Evolutionary conservation across 1,140 invertebrate species (phyloP).

Genomic region (Teleogryllus occipitalis): DNA sequence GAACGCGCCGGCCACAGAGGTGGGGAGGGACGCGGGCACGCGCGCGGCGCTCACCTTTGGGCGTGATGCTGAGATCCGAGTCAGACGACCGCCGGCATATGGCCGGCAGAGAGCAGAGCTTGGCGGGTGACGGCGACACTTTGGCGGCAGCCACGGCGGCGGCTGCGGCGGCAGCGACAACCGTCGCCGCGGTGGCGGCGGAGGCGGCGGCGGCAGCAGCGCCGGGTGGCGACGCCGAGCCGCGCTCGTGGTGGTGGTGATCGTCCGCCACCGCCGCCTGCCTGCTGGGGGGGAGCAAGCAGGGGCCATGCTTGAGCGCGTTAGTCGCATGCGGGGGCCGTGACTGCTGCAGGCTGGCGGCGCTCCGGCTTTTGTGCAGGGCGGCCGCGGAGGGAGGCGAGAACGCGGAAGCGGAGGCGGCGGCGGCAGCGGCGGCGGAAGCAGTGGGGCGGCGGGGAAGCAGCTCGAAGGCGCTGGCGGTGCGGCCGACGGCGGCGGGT

Average conservation of each 20-base stretch:
- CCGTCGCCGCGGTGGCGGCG: constrained; percentile 11
- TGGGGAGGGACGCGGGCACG: no score
- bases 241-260: constrained; percentile 17
- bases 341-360: constrained; percentile 7
- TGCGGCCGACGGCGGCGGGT: not conserved
- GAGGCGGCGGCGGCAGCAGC: constrained; percentile 39
- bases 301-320: constrained; percentile 22
- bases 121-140: constrained; percentile 40
- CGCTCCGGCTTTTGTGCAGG: constrained; percentile 21
- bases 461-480: not conserved
- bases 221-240: constrained; percentile 35
- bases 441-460: not conserved
- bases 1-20: no score
- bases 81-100: constrained; percentile 79
- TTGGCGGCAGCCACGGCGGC: constrained; percentile 32
- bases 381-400: not conserved
- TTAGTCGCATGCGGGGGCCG: constrained; percentile 21
- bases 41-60: constrained; percentile 61
- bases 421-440: no score
- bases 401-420: not conserved
- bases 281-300: constrained; percentile 21
- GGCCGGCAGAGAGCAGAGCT: constrained; percentile 41
- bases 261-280: constrained; percentile 12
- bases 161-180: constrained; percentile 32
- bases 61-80: constrained; percentile 84